A percentile compares a stretch with the other conserved stretches of the same genome.
Evolutionary conservation across 1,140 invertebrate species (phyloP).

Genomic region (Musca domestica): DNA sequence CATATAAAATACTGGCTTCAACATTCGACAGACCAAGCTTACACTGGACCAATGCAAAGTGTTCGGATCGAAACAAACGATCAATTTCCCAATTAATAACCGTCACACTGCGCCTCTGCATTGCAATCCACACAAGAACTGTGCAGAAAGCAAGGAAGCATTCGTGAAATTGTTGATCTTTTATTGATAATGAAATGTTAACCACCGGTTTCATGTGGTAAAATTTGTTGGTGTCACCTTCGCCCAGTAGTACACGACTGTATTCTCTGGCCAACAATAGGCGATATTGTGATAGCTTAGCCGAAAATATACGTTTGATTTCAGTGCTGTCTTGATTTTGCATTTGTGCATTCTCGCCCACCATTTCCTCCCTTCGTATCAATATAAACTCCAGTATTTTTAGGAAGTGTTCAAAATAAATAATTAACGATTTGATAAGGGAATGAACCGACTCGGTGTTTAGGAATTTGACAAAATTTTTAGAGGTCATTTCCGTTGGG

Average conservation of each 20-base stretch:
- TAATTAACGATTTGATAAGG: conserved; percentile 42
- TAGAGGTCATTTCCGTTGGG: conserved; percentile 36
- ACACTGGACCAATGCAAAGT: conserved; percentile 33
- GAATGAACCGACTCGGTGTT: conserved; percentile 37
- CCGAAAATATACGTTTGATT: conserved; percentile 42
- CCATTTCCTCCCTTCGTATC: conserved; percentile 45
- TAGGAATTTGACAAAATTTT: conserved; percentile 41
- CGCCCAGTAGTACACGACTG: conserved; percentile 39
- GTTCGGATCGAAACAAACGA: conserved; percentile 46
- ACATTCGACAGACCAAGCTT: conserved; percentile 31
- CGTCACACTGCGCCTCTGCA: conserved; percentile 41
- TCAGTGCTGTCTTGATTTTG: conserved; percentile 43
- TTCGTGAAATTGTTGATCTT: conserved; percentile 43
- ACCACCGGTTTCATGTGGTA: conserved; percentile 41
- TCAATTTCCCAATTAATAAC: conserved; percentile 48
- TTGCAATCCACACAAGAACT: conserved; percentile 45
- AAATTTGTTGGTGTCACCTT: conserved; percentile 36
- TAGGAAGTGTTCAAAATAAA: conserved; percentile 50
- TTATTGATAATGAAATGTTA: conserved; percentile 39
- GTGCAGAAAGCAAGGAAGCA: conserved; percentile 40
- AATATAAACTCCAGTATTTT: conserved; percentile 45
- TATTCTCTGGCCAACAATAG: conserved; percentile 47
- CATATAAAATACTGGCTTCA: conserved; percentile 42
- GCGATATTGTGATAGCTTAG: conserved; percentile 41
- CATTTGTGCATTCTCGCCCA: conserved; percentile 35